Evolutionary conservation across 2,797 vertebrate genomes (phyloP).

Genomic region (Enteromius viviparus): DNA sequence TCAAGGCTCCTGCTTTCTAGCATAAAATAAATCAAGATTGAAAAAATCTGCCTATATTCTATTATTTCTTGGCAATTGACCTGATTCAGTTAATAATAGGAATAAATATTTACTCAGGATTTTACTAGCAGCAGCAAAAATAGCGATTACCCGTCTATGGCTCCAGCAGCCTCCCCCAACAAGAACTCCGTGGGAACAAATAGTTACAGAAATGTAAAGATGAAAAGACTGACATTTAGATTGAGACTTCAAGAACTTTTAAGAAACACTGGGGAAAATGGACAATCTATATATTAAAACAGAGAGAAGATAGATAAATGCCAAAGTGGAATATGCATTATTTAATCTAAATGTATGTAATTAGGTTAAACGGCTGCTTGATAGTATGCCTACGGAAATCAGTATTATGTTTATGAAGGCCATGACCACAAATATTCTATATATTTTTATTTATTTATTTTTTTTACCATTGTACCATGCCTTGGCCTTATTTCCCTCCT

Average conservation of each 20-base stretch:
- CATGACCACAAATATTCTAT: too few relatives aligned
- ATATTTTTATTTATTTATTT: neutral
- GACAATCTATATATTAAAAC: neutral
- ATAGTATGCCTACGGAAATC: too few relatives aligned
- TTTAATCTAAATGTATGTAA: neutral
- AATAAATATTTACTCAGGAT: neutral
- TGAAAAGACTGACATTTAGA: neutral
- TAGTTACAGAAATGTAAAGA: neutral
- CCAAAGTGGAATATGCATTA: too few relatives aligned
- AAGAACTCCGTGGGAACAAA: neutral
- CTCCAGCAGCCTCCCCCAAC: slow-evolving; percentile 1
- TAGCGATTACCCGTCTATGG: neutral
- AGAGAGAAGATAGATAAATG: too few relatives aligned
- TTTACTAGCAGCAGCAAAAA: neutral
- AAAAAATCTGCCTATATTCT: neutral
- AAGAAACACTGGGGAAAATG: neutral
- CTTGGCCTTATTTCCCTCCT: neutral
- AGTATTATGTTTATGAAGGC: too few relatives aligned
- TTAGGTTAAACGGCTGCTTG: neutral
- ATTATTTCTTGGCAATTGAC: too few relatives aligned
- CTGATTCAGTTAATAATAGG: too few relatives aligned
- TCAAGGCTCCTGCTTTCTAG: neutral
- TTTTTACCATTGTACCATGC: neutral
- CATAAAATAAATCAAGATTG: neutral
- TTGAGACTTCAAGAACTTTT: neutral